These are phyloP conservation scores for Lycaon pictus DNA, from an alignment of 2,113 vertebrate species.

Conservation along the genomic window DNA sequence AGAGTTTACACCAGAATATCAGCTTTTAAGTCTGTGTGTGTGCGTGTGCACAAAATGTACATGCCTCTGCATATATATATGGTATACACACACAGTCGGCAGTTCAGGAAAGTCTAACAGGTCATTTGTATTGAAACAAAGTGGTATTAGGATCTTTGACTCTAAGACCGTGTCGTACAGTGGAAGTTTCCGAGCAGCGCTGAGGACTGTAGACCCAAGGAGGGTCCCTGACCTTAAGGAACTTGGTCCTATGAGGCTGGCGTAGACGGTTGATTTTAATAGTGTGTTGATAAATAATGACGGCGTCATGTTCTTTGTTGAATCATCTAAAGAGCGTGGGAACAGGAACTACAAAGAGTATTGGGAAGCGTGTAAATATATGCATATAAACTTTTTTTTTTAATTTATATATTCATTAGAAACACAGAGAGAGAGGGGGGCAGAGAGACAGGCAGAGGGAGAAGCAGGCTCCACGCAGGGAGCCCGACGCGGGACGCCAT, in stretches of 20 bases:
- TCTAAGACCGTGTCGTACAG: neutral
- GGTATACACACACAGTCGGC: neutral
- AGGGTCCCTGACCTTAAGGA: neutral
- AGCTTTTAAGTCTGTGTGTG: neutral
- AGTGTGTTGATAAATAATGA: neutral
- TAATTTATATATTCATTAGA: no score
- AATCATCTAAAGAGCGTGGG: neutral
- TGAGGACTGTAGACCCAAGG: neutral
- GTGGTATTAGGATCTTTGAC: neutral
- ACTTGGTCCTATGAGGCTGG: neutral
- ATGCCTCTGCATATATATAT: neutral
- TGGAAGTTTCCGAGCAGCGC: neutral
- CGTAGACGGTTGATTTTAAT: neutral
- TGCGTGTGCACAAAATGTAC: neutral
- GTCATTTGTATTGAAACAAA: constrained; percentile 14
- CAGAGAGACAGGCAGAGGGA: no score
- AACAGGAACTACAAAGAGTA: neutral
- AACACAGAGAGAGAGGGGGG: no score
- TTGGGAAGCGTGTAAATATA: neutral
- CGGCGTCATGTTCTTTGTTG: neutral
- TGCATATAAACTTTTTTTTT: neutral
- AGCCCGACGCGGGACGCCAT: no score
- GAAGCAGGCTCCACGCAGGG: no score
- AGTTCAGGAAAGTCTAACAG: neutral
- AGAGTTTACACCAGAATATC: neutral